Base-by-base conservation (phyloP, 2,888 invertebrate species). In the Polia nebulosa region DNA sequence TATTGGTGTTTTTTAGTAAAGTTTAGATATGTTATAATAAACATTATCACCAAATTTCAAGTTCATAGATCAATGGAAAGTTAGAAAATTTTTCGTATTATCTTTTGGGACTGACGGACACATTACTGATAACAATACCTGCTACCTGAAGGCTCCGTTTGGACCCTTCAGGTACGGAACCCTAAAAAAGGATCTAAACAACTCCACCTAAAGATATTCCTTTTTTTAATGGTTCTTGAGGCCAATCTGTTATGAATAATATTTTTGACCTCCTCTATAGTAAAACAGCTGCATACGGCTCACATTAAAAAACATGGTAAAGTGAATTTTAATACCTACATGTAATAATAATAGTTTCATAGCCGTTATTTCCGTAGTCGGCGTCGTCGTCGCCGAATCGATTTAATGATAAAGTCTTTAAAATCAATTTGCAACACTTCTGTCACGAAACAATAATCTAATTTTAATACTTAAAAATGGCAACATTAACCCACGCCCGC, bases 391-490 rank as follows among this genome's bases (percentile, higher is more conserved):
- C 36, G n/a, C 55, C 55, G 32, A 57, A 49, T 77, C 57, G 65
- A 73, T 82, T 67, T 67, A 69, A 75, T 78, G 69, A 70, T 85
- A 85, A 82, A 85, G 77, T 85, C 85, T 84, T 86, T 87, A 85
- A 81, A 88, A 89, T 85, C 88, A 90, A 89, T 91, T 91, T 90
- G 86, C 87, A 84, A 88, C 88, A 89, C 89, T 89, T 90, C 89
- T 88, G 86, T 89, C 85, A 81, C 88, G 83, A 86, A 85, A 90
- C 86, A 91, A 91, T 93, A 92, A 94, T 92, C 84, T 88, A 89
- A 92, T 93, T 92, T 94, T 92, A 93, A 95, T 94, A 94, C 94
- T 94, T 93, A 92, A 94, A 93, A 94, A 87, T 91, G 91, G 75
- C 91, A 90, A 91, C 92, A 92, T 92, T 92, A 91, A 89, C 89